These are phyloP conservation scores for Scomber scombrus DNA, from an alignment of 2,113 vertebrate species.

Conservation along the genomic window DNA sequence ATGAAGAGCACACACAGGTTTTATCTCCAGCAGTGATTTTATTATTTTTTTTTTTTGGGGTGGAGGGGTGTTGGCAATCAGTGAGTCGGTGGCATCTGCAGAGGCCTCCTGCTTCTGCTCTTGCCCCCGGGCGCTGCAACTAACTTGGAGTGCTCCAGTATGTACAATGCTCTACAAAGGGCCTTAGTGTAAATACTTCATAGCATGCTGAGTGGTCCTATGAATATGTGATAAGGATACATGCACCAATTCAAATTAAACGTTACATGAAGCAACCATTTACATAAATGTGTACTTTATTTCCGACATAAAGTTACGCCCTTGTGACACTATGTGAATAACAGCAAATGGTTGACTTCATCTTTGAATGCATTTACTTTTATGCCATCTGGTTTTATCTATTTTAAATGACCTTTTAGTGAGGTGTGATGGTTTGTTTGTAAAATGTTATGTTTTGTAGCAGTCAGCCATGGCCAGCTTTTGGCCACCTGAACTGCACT, in stretches of 20 bases:
- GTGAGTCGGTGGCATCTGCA: conserved; percentile 58
- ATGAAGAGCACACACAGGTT: conserved; percentile 47
- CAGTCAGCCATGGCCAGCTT: conserved; percentile 36
- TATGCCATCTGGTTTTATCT: conserved; percentile 53
- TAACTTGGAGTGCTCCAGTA: conserved; percentile 58
- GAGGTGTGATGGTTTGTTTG: conserved; percentile 40
- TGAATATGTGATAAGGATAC: conserved; percentile 62
- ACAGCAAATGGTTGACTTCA: conserved; percentile 30
- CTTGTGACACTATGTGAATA: conserved; percentile 15
- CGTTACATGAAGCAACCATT: conserved; percentile 25
- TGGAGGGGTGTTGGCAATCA: conserved; percentile 11
- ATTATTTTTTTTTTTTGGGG: background rate
- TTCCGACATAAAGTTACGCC: conserved; percentile 2
- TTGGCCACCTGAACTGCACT: conserved; percentile 51
- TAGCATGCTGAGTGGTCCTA: conserved; percentile 48
- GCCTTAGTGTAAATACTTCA: conserved; percentile 69
- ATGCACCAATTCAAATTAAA: conserved; percentile 41
- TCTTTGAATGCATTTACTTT: conserved; percentile 43
- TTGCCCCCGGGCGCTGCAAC: conserved; percentile 60
- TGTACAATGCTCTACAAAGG: conserved; percentile 57
- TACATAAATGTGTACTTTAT: conserved; percentile 25
- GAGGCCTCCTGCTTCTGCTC: conserved; percentile 52
- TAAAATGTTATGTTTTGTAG: conserved; percentile 34
- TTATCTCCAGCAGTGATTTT: conserved; percentile 48
- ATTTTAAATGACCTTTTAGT: conserved; percentile 51